Conservation (phyloP, 2,888 invertebrate genomes). For the Campoplex nolae region DNA sequence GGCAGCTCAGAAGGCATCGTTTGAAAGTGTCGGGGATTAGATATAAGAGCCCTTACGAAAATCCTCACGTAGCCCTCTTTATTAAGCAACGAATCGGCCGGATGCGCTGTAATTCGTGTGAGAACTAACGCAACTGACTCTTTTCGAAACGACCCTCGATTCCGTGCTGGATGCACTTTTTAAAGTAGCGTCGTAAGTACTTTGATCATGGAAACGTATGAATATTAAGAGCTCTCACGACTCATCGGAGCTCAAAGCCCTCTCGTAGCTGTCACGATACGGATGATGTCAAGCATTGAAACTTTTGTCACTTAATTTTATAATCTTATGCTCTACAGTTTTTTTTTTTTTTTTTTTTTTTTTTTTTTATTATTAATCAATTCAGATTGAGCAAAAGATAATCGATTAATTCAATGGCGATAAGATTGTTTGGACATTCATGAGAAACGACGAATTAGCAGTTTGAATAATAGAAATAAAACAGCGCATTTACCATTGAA, state of each 20-base stretch:
- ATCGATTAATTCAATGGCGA: background rate
- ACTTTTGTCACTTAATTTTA: background rate
- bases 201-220: conserved; percentile 17
- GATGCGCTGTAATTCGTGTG: conserved; percentile 63
- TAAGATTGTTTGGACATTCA: background rate
- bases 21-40: conserved; percentile 21
- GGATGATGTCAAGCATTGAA: background rate
- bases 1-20: background rate
- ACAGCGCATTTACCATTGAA: background rate
- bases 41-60: conserved; percentile 52
- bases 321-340: background rate
- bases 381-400: background rate
- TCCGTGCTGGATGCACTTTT: conserved; percentile 5
- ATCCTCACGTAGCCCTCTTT: conserved; percentile 37
- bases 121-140: conserved; percentile 66
- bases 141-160: conserved; percentile 35
- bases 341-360: background rate
- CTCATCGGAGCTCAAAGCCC: background rate
- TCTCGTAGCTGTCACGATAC: conserved; percentile 31
- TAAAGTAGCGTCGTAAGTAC: background rate
- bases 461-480: background rate
- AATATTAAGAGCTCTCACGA: conserved; percentile 24
- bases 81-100: conserved; percentile 42
- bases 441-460: background rate
- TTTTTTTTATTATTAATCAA: background rate